Evolutionary conservation across 1,140 invertebrate genomes (phyloP), one percentile per base, ranked within the genome.

Genomic region (Pachypsylla venusta): DNA sequence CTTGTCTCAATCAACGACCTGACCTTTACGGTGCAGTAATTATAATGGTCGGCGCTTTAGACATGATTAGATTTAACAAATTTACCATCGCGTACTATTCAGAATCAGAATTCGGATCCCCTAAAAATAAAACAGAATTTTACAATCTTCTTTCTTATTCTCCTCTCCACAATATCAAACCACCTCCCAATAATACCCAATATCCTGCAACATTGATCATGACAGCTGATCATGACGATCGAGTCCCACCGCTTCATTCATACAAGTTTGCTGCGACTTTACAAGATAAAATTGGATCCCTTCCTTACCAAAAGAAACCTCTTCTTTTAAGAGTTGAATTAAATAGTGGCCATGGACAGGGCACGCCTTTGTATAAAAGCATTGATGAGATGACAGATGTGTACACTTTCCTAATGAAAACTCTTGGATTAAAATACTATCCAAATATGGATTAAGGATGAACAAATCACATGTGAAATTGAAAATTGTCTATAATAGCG

Each of bases 71-170:
- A 39, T 99, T 93, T 74, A 92, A 98, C 73, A 97, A 97, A 74
- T 99, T 98, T 70, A 99, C 95, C 1, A 94, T 98, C 69, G 96
- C 94, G 1, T 85, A 91, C 72, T 89, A 90, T 25, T 99, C 95
- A 95, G 83, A 83, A 27, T 89, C 91, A 0, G 96, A 99, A 74
- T 99, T 88, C 75, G 96, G 96, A 14, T 86, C 82, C 72, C 83
- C 93, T 1, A 90, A 95, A 63, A 82, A 93, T 61, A 76, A 82
- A 63, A 82, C 90, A 42, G 84, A 97, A 63, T 98, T 98, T 69
- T 75, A 89, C 20, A 89, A 87, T 74, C 71, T 98, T 12, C 77
- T 84, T 25, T 93, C 92, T 74, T 95, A 89, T 74, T 98, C 95
- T 12, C 96, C 96, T 1, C 74, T 98, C 7, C 95, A 99, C 73